Evolutionary conservation across 2,888 invertebrate genomes (phyloP).

Genomic region (Pterobdella sp.): DNA sequence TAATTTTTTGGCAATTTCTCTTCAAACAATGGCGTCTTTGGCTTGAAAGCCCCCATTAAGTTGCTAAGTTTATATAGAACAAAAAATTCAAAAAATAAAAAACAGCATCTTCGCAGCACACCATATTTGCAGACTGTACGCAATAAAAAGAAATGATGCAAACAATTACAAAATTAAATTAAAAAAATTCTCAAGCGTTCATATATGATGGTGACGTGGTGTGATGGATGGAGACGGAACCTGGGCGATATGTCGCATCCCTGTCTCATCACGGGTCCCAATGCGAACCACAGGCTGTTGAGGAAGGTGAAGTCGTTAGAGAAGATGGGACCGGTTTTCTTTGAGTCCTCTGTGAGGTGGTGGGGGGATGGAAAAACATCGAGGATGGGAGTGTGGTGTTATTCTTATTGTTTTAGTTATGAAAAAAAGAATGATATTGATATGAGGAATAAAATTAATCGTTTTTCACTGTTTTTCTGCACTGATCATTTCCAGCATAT

Average conservation of each 20-base stretch:
- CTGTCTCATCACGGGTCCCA: constrained; percentile 94
- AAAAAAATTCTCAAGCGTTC: not conserved
- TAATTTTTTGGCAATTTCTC: too few relatives aligned
- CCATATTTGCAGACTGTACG: too few relatives aligned
- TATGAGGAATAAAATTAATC: not conserved
- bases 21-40: too few relatives aligned
- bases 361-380: not conserved
- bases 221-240: too few relatives aligned
- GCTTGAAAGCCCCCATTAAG: too few relatives aligned
- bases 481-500: too few relatives aligned
- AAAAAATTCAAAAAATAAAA: too few relatives aligned
- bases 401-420: not conserved
- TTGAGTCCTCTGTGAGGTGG: constrained; percentile 14
- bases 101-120: too few relatives aligned
- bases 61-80: too few relatives aligned
- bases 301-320: constrained; percentile 61
- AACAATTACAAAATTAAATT: not conserved
- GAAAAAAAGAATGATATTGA: not conserved
- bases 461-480: too few relatives aligned
- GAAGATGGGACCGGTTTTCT: constrained; percentile 36
- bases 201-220: not conserved
- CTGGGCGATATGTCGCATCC: constrained; percentile 89
- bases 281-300: constrained; percentile 89
- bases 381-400: not conserved
- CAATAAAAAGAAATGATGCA: not conserved